Evolutionary conservation across 2,797 vertebrate species (phyloP).

Genomic region (Corythornis leucogaster): DNA sequence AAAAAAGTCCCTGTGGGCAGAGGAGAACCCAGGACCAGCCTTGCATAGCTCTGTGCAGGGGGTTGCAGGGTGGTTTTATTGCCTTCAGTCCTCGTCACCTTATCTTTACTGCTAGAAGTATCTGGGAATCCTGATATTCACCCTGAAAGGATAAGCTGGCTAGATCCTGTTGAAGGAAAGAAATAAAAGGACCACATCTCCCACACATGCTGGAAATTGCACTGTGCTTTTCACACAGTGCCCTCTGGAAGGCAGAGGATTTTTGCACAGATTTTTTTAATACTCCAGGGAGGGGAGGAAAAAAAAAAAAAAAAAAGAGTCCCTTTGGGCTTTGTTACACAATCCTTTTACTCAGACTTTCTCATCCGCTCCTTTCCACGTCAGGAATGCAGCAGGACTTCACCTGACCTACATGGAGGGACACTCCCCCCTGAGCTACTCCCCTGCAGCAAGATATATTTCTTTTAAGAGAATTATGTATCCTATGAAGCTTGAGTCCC

Average conservation of each 20-base stretch:
- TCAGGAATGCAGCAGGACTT: not conserved
- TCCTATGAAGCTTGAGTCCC: not conserved
- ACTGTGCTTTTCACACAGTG: not conserved
- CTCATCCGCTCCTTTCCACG: accelerated
- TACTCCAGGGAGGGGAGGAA: not conserved
- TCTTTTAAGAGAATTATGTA: not conserved
- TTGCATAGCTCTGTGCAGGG: accelerated
- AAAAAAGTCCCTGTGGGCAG: not conserved
- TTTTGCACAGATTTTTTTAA: not conserved
- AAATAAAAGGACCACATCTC: not conserved
- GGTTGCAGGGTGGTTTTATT: not conserved
- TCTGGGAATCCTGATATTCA: not conserved
- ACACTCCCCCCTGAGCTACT: accelerated
- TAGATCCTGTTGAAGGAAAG: not conserved
- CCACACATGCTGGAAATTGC: not conserved
- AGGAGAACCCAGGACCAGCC: not conserved
- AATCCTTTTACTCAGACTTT: not conserved
- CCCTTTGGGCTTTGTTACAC: not conserved
- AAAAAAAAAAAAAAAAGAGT: not conserved
- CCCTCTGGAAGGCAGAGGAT: not conserved
- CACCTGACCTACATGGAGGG: not conserved
- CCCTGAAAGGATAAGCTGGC: not conserved
- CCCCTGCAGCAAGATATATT: not conserved
- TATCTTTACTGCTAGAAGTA: not conserved
- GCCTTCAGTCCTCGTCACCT: not conserved